phyloP scores from a whole-genome alignment of 2,888 invertebrate genomes.

The Oscheius sp. region DNA sequence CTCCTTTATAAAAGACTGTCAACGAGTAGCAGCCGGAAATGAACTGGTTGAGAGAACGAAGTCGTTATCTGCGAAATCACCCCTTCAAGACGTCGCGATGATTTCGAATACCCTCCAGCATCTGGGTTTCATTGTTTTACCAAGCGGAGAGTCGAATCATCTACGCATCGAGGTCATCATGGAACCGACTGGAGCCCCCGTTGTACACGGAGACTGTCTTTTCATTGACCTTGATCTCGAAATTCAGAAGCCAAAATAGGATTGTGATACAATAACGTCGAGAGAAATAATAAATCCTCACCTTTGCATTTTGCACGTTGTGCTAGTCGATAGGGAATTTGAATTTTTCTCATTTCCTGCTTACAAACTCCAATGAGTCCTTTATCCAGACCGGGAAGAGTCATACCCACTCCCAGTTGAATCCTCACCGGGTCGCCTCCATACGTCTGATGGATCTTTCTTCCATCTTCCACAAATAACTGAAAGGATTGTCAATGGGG shows the following conservation, averaged over 20 bases:
- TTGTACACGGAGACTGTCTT: background rate
- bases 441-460: conserved; percentile 59
- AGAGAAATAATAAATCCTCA: conserved; percentile 27
- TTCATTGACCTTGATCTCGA: background rate
- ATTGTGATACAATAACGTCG: background rate
- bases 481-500: conserved; percentile 13
- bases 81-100: background rate
- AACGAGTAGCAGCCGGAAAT: background rate
- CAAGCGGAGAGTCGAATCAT: background rate
- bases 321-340: conserved; percentile 67
- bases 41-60: background rate
- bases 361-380: conserved; percentile 66
- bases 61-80: background rate
- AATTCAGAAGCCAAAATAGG: background rate
- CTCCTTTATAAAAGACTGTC: background rate
- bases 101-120: background rate
- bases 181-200: background rate
- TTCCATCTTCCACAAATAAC: conserved; percentile 52
- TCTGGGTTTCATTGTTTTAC: background rate
- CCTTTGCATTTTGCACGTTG: conserved; percentile 65
- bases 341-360: conserved; percentile 65
- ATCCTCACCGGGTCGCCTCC: conserved; percentile 63
- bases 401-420: conserved; percentile 70
- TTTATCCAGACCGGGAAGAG: conserved; percentile 70
- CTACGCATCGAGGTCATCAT: background rate